A percentile compares a stretch with the other conserved stretches of the same genome.
Evolutionary conservation across 2,797 vertebrate genomes (phyloP).

Genomic region (Sandelia bainsii): DNA sequence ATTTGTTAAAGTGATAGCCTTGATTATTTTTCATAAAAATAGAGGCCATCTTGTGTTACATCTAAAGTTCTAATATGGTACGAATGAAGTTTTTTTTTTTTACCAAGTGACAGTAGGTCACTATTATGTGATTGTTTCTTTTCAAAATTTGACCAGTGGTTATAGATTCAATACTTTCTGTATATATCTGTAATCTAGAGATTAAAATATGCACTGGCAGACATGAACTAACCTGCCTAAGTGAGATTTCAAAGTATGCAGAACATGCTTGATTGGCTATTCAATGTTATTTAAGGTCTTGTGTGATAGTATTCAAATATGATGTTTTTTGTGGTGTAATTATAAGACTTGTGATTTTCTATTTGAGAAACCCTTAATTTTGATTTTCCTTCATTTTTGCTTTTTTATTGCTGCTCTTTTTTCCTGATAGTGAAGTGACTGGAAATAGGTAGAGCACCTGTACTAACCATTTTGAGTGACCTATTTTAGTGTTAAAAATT

Average conservation of each 20-base stretch:
- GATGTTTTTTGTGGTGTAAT: neutral
- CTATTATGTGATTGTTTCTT: slow-evolving; percentile 19
- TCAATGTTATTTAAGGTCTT: slow-evolving; percentile 23
- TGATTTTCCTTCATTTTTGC: neutral
- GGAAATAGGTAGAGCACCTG: slow-evolving; percentile 11
- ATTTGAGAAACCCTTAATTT: neutral
- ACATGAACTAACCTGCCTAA: slow-evolving; percentile 2
- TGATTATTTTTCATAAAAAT: slow-evolving; percentile 36
- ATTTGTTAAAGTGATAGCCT: slow-evolving; percentile 20
- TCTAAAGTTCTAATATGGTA: slow-evolving; percentile 20
- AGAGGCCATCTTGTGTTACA: slow-evolving; percentile 3
- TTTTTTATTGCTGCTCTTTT: neutral
- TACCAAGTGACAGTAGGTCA: neutral
- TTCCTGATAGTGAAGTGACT: neutral
- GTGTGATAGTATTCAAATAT: slow-evolving; percentile 28
- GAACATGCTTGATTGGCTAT: slow-evolving; percentile 32
- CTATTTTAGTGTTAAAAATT: slow-evolving; percentile 54
- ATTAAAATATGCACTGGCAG: slow-evolving; percentile 23
- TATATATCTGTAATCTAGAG: slow-evolving; percentile 5
- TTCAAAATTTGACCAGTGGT: slow-evolving; percentile 26
- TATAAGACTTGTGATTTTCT: slow-evolving; percentile 11
- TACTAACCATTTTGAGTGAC: slow-evolving; percentile 22
- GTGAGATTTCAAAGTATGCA: slow-evolving; percentile 45
- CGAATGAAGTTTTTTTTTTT: slow-evolving; percentile 27
- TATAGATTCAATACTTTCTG: slow-evolving; percentile 7